A percentile compares a stretch with the other conserved stretches of the same genome.
Evolutionary conservation across 1,140 invertebrate genomes (phyloP).

Genomic region (Dinothrombium tinctorium): DNA sequence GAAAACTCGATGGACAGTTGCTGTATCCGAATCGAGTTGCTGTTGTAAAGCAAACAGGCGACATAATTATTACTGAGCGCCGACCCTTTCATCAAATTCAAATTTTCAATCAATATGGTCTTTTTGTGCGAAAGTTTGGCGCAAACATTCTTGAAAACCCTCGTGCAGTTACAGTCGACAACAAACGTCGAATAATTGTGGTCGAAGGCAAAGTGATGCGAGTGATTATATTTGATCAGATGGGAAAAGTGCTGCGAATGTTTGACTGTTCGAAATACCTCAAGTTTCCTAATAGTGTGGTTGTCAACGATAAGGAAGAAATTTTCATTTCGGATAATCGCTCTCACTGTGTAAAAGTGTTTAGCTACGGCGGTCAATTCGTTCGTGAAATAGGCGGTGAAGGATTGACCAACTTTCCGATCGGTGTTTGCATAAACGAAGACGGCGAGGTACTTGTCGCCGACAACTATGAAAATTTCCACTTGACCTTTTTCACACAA

Average conservation of each 20-base stretch:
- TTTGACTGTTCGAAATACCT: slow-evolving; percentile 89
- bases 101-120: slow-evolving; percentile 39
- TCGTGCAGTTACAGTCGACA: slow-evolving; percentile 70
- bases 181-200: slow-evolving; percentile 71
- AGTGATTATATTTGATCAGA: slow-evolving; percentile 72
- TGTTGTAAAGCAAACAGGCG: slow-evolving; percentile 83
- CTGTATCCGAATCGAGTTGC: slow-evolving; percentile 96
- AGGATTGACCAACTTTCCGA: slow-evolving; percentile 81
- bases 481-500: slow-evolving; percentile 87
- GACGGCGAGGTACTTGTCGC: slow-evolving; percentile 87
- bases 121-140: slow-evolving; percentile 62
- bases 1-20: slow-evolving; percentile 76
- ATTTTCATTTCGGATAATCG: slow-evolving; percentile 96
- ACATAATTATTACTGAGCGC: slow-evolving; percentile 95
- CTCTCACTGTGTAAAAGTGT: slow-evolving; percentile 91
- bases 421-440: no score
- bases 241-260: slow-evolving; percentile 66
- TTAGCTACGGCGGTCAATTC: slow-evolving; percentile 68
- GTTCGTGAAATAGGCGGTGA: slow-evolving; percentile 75
- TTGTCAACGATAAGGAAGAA: slow-evolving; percentile 66
- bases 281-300: slow-evolving; percentile 84
- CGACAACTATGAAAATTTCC: slow-evolving; percentile 99
- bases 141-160: slow-evolving; percentile 81
- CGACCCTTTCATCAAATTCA: slow-evolving; percentile 85
- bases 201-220: slow-evolving; percentile 89